These are phyloP conservation scores for Netelia fuscicornis DNA, from an alignment of 2,888 invertebrate genomes.

Conservation along the genomic window DNA sequence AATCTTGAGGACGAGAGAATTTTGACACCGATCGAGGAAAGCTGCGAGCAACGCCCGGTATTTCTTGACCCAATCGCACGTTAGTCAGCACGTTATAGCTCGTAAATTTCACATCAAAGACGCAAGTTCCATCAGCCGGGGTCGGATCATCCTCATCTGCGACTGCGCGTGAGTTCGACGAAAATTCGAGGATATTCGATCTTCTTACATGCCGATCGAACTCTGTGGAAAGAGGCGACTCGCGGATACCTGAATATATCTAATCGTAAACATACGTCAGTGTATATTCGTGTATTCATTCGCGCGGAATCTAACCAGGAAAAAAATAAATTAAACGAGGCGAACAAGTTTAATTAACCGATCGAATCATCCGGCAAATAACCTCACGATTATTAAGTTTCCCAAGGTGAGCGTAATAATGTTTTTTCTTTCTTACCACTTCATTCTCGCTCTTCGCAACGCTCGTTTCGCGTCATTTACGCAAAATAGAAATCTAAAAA, in stretches of 20 bases:
- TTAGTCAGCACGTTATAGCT: background rate
- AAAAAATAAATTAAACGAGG: background rate
- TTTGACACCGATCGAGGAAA: background rate
- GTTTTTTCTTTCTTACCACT: background rate
- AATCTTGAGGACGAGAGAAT: background rate
- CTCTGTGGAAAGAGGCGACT: too few species aligned
- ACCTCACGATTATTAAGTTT: constrained; percentile 14
- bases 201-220: too few species aligned
- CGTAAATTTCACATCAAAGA: too few species aligned
- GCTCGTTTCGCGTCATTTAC: constrained; percentile 8
- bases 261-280: too few species aligned
- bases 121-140: too few species aligned
- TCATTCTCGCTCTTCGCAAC: background rate
- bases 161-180: too few species aligned
- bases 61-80: background rate
- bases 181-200: too few species aligned
- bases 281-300: background rate
- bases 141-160: too few species aligned
- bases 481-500: constrained; percentile 45
- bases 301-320: background rate
- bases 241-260: too few species aligned
- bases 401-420: constrained; percentile 19
- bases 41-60: background rate
- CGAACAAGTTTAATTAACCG: background rate
- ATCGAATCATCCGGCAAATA: constrained; percentile 1